Evolutionary conservation across 2,888 invertebrate species (phyloP).

Genomic region (Spodoptera littoralis): DNA sequence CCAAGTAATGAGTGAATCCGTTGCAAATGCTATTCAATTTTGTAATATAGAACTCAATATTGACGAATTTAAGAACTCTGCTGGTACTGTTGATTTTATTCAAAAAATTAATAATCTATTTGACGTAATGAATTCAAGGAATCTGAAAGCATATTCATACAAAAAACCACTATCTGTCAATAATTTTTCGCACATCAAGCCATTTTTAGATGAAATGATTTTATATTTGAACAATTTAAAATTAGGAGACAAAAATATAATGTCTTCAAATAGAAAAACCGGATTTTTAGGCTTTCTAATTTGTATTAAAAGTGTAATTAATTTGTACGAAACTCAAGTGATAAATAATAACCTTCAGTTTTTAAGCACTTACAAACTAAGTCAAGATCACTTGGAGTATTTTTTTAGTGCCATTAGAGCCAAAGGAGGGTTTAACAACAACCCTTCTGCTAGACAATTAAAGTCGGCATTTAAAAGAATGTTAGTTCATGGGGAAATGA

Average conservation of each 20-base stretch:
- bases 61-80: neutral
- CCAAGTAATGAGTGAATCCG: neutral
- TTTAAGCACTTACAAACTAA: no score
- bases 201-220: no score
- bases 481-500: no score
- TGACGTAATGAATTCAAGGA: constrained; percentile 9
- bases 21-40: constrained; percentile 1
- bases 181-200: neutral
- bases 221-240: neutral
- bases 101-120: constrained; percentile 6
- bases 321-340: no score
- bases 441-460: no score
- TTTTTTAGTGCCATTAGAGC: no score
- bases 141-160: constrained; percentile 1
- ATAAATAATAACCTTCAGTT: no score
- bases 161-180: neutral
- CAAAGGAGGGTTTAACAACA: no score
- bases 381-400: no score
- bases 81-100: neutral
- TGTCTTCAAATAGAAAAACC: constrained; percentile 1
- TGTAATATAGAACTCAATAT: constrained; percentile 2
- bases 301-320: neutral
- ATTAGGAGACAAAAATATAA: constrained; percentile 7
- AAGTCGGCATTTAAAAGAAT: no score
- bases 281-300: neutral